Base-by-base conservation (phyloP, 1,140 invertebrate genomes). In the Phymastichus coffea region DNA sequence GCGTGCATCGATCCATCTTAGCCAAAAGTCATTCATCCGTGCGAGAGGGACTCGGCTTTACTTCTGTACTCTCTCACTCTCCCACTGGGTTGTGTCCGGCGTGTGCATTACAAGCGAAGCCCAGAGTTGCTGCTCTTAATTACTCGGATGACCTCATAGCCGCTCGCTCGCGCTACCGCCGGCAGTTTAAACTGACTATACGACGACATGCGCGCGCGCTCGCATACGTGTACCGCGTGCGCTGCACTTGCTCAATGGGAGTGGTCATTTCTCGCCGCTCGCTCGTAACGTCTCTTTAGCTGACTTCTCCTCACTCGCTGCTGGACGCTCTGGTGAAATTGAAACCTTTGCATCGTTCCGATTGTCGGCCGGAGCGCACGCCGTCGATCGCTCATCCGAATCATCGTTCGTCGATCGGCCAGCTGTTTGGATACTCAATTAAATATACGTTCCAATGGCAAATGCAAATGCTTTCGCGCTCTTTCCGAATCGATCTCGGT, bases 81-180 rank as follows among this genome's bases (percentile, higher is more conserved):
- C n/a, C 28, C 49, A 59, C 55, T 51, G 48, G 63, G 46, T n/a
- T n/a, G n/a, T n/a, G 64, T 66, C 66, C 43, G 56, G 67, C 59
- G 51, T 61, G 63, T 69, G 63, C 54, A 62, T 56, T 68, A 65
- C 61, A 69, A 54, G 68, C 69, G 73, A 72, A 70, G n/a, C n/a
- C 66, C 66, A 63, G 66, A 69, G 68, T 70, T 78, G 77, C 73
- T 75, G 70, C 66, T 74, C 75, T 79, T 80, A 80, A 79, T 80
- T 77, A 78, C 71, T 70, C 66, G 64, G 69, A 78, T 80, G 78
- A 79, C 73, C 73, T 80, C 75, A 77, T 78, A 72, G 63, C 66
- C n/a, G n/a, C n/a, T n/a, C n/a, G n/a, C n/a, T n/a, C n/a, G n/a
- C n/a, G n/a, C n/a, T n/a, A n/a, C 6, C 69, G 73, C 68, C 69